Evolutionary conservation across 2,888 invertebrate species (phyloP).

Genomic region (Eristalis tenax): DNA sequence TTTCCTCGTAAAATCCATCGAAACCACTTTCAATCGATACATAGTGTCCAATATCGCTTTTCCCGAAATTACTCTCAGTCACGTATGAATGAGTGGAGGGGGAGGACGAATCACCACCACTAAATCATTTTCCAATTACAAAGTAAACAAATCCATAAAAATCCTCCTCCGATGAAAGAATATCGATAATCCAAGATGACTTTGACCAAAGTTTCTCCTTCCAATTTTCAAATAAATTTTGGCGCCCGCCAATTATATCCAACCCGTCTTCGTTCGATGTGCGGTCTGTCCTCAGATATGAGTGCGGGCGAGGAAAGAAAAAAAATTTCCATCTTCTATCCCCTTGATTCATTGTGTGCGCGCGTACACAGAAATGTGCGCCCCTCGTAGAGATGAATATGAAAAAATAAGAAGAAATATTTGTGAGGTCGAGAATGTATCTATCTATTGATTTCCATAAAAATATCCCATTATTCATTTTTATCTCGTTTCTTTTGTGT

Average conservation of each 20-base stretch:
- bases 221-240: conserved; percentile 24
- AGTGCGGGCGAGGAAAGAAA: not conserved
- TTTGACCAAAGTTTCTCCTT: conserved; percentile 16
- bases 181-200: conserved; percentile 25
- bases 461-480: conserved; percentile 34
- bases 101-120: not conserved
- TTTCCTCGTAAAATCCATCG: not conserved
- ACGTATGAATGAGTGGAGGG: not conserved
- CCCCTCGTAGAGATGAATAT: not conserved
- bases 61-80: not conserved
- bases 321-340: not conserved
- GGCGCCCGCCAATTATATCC: conserved; percentile 40
- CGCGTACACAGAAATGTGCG: no score
- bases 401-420: not conserved
- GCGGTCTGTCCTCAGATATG: not conserved
- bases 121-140: conserved; percentile 41
- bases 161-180: not conserved
- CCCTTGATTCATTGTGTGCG: conserved; percentile 22
- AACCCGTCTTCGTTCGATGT: not conserved
- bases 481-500: conserved; percentile 2
- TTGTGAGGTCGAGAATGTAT: not conserved
- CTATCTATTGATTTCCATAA: conserved; percentile 20
- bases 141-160: conserved; percentile 51
- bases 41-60: conserved; percentile 26
- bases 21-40: not conserved